Percentiles rank a stretch among this genome's conserved stretches.
phyloP scores from a whole-genome alignment of 2,113 vertebrate genomes.

The Girardinichthys multiradiatus region DNA sequence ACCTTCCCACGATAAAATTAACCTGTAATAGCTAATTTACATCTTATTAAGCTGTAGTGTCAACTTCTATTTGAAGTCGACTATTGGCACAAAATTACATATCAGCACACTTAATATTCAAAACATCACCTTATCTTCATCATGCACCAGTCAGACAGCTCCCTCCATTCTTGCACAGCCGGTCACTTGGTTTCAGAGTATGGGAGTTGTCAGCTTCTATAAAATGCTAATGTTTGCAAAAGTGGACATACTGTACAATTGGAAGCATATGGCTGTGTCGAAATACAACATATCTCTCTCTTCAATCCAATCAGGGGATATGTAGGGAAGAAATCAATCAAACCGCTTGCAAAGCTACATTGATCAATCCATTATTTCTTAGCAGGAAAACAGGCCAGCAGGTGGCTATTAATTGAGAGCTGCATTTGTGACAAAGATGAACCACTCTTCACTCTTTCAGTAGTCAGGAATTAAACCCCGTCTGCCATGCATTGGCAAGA shows the following conservation, averaged over 20 bases:
- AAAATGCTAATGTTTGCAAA: conserved; percentile 21
- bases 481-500: conserved; percentile 14
- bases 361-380: conserved; percentile 23
- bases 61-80: conserved; percentile 52
- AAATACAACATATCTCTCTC: neutral
- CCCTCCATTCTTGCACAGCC: neutral
- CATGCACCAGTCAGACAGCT: neutral
- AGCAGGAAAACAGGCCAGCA: neutral
- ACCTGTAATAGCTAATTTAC: conserved; percentile 59
- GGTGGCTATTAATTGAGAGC: conserved; percentile 18
- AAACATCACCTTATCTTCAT: conserved; percentile 52
- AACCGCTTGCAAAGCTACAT: neutral
- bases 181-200: conserved; percentile 1
- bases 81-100: conserved; percentile 48
- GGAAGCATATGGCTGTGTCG: neutral
- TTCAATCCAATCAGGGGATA: conserved; percentile 1
- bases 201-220: conserved; percentile 18
- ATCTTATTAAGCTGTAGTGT: conserved; percentile 60
- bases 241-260: conserved; percentile 5
- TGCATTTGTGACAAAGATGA: conserved; percentile 11
- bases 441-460: conserved; percentile 6
- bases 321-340: conserved; percentile 4
- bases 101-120: conserved; percentile 41
- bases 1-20: conserved; percentile 62
- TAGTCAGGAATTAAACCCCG: conserved; percentile 12